These are phyloP conservation scores for Planiliza haematocheilus DNA, from an alignment of 2,113 vertebrate genomes.

Conservation along the genomic window DNA sequence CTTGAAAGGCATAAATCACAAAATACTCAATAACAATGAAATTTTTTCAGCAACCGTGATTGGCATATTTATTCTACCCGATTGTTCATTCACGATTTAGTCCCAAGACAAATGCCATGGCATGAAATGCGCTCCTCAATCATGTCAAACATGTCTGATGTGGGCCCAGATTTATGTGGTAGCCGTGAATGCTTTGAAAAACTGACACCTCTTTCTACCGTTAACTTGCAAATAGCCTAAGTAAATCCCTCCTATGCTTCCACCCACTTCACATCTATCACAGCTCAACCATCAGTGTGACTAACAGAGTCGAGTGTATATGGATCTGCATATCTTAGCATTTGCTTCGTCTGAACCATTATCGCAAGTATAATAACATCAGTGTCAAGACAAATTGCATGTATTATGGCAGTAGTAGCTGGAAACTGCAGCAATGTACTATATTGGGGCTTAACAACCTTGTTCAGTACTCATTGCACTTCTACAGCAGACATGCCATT, in stretches of 20 bases:
- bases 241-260: slow-evolving; percentile 22
- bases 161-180: slow-evolving; percentile 45
- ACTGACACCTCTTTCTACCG: slow-evolving; percentile 34
- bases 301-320: slow-evolving; percentile 11
- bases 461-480: slow-evolving; percentile 1
- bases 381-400: not conserved
- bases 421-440: not conserved
- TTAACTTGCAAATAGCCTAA: slow-evolving; percentile 29
- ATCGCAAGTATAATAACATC: slow-evolving; percentile 10
- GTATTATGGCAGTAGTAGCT: not conserved
- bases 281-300: slow-evolving; percentile 11
- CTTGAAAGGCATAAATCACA: slow-evolving; percentile 57
- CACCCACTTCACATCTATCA: slow-evolving; percentile 31
- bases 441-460: slow-evolving; percentile 7
- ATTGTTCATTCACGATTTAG: slow-evolving; percentile 55
- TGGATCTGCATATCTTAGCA: slow-evolving; percentile 10
- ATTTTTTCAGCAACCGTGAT: slow-evolving; percentile 51
- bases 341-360: not conserved
- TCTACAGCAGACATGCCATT: slow-evolving; percentile 29
- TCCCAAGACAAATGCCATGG: slow-evolving; percentile 49
- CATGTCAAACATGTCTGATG: slow-evolving; percentile 60
- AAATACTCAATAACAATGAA: slow-evolving; percentile 44
- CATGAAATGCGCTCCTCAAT: slow-evolving; percentile 60
- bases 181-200: slow-evolving; percentile 27
- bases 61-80: slow-evolving; percentile 65